A percentile compares a stretch with the other conserved stretches of the same genome.
phyloP scores from a whole-genome alignment of 2,888 invertebrate species.

The Scaptomyza reducta region DNA sequence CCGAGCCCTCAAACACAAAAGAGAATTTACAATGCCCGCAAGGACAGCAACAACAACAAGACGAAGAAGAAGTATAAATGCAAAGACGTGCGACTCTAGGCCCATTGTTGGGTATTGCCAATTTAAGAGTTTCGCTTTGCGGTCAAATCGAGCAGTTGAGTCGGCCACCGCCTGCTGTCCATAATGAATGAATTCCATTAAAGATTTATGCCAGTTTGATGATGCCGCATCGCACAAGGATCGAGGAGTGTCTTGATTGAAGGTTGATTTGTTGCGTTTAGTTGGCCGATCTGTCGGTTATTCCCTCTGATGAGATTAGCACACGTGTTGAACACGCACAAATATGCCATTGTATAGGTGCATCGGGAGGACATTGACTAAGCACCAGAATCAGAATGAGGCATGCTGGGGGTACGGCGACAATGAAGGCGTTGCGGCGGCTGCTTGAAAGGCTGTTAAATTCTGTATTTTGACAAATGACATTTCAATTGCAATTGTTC shows the following conservation, averaged over 20 bases:
- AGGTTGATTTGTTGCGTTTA: constrained; percentile 80
- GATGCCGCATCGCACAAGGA: constrained; percentile 75
- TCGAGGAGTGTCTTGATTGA: constrained; percentile 76
- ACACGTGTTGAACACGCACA: constrained; percentile 82
- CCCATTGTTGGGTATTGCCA: constrained; percentile 50
- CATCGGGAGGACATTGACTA: constrained; percentile 11
- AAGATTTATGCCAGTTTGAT: constrained; percentile 83
- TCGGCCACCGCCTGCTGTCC: constrained; percentile 49
- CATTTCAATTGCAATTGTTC: constrained; percentile 79
- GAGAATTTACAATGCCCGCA: constrained; percentile 67
- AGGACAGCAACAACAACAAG: constrained; percentile 47
- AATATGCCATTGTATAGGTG: constrained; percentile 11
- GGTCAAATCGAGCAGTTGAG: constrained; percentile 60
- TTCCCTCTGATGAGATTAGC: constrained; percentile 73
- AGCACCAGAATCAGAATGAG: constrained; percentile 10
- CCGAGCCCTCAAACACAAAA: constrained; percentile 49
- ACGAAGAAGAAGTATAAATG: constrained; percentile 18
- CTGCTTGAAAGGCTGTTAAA: constrained; percentile 59
- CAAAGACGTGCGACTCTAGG: constrained; percentile 40
- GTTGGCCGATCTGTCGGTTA: constrained; percentile 56
- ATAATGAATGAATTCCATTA: constrained; percentile 79
- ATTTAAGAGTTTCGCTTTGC: constrained; percentile 48
- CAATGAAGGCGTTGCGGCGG: constrained; percentile 41
- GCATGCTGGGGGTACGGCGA: background rate
- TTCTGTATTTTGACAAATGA: constrained; percentile 83